Conservation (phyloP, 2,113 vertebrate genomes). For the Vulpes ferrilata region DNA sequence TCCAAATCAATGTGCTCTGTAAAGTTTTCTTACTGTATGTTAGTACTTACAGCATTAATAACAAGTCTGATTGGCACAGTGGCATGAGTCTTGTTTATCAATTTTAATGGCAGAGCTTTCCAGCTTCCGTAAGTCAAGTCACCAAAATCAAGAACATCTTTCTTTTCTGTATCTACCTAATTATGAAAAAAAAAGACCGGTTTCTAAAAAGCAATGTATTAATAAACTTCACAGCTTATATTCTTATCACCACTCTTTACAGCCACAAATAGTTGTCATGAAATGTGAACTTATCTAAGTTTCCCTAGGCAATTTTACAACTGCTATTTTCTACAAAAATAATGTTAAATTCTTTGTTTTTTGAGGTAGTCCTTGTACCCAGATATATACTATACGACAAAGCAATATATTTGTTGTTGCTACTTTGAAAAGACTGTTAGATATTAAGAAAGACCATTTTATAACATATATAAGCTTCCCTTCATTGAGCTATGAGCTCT, state of each 20-base stretch:
- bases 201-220: conserved; percentile 32
- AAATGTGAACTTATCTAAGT: conserved; percentile 11
- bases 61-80: conserved; percentile 94
- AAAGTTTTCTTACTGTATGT: neutral
- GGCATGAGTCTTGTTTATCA: conserved; percentile 94
- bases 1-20: neutral
- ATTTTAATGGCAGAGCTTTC: conserved; percentile 93
- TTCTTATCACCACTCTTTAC: neutral
- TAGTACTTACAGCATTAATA: conserved; percentile 95
- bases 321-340: conserved; percentile 36
- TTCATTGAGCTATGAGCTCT: neutral
- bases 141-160: conserved; percentile 93
- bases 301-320: neutral
- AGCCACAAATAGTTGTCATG: conserved; percentile 27
- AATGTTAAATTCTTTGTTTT: conserved; percentile 19
- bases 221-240: conserved; percentile 23
- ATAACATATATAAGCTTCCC: conserved; percentile 22
- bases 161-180: conserved; percentile 92
- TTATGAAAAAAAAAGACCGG: conserved; percentile 55
- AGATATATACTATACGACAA: conserved; percentile 23
- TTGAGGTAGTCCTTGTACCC: neutral
- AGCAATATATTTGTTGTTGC: neutral
- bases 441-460: conserved; percentile 23
- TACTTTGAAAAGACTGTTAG: neutral
- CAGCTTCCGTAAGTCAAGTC: conserved; percentile 92